Base-by-base conservation (phyloP, 2,113 vertebrate genomes). In the Myocastor coypus region DNA sequence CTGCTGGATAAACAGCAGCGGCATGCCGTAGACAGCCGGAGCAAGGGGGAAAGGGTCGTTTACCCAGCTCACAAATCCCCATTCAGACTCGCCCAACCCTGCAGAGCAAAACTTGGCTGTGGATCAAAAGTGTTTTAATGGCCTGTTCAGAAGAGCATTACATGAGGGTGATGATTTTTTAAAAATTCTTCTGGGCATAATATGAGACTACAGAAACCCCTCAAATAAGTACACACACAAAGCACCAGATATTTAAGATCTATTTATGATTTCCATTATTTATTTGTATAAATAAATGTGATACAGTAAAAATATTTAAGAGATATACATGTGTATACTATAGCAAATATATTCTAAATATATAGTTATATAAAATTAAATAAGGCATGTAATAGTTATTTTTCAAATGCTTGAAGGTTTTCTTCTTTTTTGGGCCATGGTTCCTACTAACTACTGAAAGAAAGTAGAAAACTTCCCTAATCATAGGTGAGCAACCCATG, bases 111-210 rank as follows among this genome's bases (percentile, higher is more conserved):
- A 86, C 87, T 92, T 97, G 97, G 95, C 96, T 57, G 20, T 40
- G 68, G 55, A 46, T 93, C 96, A 96, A 93, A 93, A 94, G 87
- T 22, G 46, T 92, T 97, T 97, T 96, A 97, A 97, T 92, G 66
- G 83, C 69, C 94, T 95, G 85, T 91, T 94, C 95, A 88, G 96
- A 89, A 89, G 28, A 92, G 77, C 82, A 93, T 94, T 95, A 96
- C 66, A 81, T 16, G 66, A 93, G 87, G 93, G 95, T 86, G 92
- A 96, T 95, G 94, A 97, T 95, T 95, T 97, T 89, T 92, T 57
- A 83, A 55, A 97, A 95, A 96, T 94, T 93, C 95, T 97, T 96
- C 86, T 96, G 93, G 93, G 96, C 68, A 83, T 95, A 96, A 87
- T 97, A 96, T 94, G 94, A 96, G 96, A 90, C 84, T 82, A 68